phyloP scores from a whole-genome alignment of 2,888 invertebrate genomes.

The Sesia bembeciformis region DNA sequence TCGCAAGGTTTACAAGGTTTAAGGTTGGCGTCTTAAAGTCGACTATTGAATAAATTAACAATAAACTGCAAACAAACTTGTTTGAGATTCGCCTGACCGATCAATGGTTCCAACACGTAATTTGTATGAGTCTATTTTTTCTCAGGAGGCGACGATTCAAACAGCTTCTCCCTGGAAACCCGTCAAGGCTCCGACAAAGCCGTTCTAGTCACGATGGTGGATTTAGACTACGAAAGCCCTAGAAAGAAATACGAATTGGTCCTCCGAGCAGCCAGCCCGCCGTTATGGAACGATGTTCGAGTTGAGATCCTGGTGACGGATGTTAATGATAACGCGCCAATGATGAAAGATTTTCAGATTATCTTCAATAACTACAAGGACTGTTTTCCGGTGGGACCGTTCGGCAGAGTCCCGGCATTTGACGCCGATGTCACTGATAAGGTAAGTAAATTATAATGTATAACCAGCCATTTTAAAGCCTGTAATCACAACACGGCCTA shows the following conservation, averaged over 20 bases:
- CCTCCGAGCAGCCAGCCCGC: constrained; percentile 92
- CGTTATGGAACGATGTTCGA: constrained; percentile 89
- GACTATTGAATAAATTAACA: too few relatives aligned
- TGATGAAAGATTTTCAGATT: constrained; percentile 92
- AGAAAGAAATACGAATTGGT: constrained; percentile 92
- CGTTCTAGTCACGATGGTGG: constrained; percentile 90
- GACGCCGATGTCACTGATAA: constrained; percentile 96
- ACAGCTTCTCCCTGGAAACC: constrained; percentile 87
- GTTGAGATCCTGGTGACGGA: constrained; percentile 93
- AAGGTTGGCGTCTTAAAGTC: too few relatives aligned
- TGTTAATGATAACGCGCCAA: constrained; percentile 95
- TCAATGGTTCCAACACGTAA: too few relatives aligned
- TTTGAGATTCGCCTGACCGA: too few relatives aligned
- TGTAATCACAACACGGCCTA: too few relatives aligned
- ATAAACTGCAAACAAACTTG: too few relatives aligned
- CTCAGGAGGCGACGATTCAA: constrained; percentile 88
- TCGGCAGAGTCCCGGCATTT: constrained; percentile 93
- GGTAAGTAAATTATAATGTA: constrained; percentile 24
- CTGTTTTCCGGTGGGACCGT: constrained; percentile 92
- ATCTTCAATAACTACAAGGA: constrained; percentile 97
- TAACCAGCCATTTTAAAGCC: too few relatives aligned
- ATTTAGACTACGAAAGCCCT: constrained; percentile 96
- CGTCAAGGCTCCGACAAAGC: constrained; percentile 89
- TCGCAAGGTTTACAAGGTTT: too few relatives aligned
- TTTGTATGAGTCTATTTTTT: background rate